Conservation (phyloP, 2,113 vertebrate species). For the Scomber japonicus region DNA sequence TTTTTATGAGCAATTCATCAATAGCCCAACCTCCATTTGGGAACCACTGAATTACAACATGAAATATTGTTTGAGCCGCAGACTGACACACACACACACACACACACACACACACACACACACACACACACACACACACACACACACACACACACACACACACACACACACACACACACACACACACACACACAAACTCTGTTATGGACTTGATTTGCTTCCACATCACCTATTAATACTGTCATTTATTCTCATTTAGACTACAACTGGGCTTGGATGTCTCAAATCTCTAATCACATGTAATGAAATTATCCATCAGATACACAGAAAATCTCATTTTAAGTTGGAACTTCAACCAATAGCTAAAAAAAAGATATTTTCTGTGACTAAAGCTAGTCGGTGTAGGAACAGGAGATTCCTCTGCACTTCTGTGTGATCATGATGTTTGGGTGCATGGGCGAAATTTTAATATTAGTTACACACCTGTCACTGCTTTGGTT, state of each 20-base stretch:
- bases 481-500: conserved; percentile 52
- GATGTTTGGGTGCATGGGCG: conserved; percentile 1
- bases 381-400: conserved; percentile 27
- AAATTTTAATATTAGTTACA: conserved; percentile 49
- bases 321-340: conserved; percentile 40
- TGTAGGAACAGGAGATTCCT: not conserved
- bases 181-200: not conserved
- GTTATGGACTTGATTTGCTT: not conserved
- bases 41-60: conserved; percentile 9
- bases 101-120: not conserved
- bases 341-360: conserved; percentile 36
- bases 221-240: conserved; percentile 21
- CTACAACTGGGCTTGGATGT: conserved; percentile 25
- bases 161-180: not conserved
- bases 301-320: conserved; percentile 49
- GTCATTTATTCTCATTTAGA: conserved; percentile 25
- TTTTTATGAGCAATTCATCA: not conserved
- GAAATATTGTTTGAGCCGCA: conserved; percentile 1
- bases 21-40: not conserved
- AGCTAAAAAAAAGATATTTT: conserved; percentile 5
- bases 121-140: not conserved
- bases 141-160: not conserved
- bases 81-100: not conserved
- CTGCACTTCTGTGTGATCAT: conserved; percentile 10
- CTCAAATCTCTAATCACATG: conserved; percentile 49